These are phyloP conservation scores for Cherax quadricarinatus DNA, from an alignment of 1,140 invertebrate species.

Conservation along the genomic window DNA sequence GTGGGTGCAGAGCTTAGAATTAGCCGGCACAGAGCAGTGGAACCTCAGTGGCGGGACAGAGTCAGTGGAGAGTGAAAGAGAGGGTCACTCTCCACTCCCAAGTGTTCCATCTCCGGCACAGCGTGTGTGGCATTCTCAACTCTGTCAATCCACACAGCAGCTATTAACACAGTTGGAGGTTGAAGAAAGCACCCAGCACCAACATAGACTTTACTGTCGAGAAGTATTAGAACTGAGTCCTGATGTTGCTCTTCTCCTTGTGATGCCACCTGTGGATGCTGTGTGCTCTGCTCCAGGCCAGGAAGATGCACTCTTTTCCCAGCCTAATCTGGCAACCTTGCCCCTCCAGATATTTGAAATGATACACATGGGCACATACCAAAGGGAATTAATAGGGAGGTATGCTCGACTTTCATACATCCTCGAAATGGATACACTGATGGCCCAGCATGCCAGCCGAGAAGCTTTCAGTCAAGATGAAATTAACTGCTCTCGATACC, in stretches of 20 bases:
- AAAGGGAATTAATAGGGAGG: constrained; percentile 89
- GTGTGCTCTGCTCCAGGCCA: constrained; percentile 88
- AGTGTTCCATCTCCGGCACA: constrained; percentile 93
- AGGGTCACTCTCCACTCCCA: constrained; percentile 89
- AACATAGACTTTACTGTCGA: constrained; percentile 84
- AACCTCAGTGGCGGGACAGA: constrained; percentile 80
- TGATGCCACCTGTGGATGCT: constrained; percentile 92
- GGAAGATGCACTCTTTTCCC: constrained; percentile 77
- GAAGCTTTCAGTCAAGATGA: constrained; percentile 96
- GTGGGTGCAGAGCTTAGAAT: constrained; percentile 77
- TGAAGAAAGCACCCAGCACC: constrained; percentile 56
- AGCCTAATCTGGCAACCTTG: constrained; percentile 62
- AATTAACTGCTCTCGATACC: constrained; percentile 89
- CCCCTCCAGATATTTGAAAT: constrained; percentile 85
- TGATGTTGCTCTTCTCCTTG: constrained; percentile 92
- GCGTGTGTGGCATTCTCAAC: constrained; percentile 90
- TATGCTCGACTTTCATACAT: constrained; percentile 95
- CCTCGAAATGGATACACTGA: constrained; percentile 92
- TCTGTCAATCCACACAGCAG: constrained; percentile 77
- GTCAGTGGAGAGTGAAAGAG: constrained; percentile 93
- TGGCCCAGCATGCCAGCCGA: constrained; percentile 93
- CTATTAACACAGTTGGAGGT: constrained; percentile 58
- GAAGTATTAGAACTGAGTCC: constrained; percentile 93
- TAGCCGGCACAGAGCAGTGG: constrained; percentile 35
- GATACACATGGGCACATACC: constrained; percentile 94